Percentiles rank a stretch among this genome's conserved stretches.
Conservation (phyloP, 2,797 vertebrate genomes). For the Phataginus tricuspis region DNA sequence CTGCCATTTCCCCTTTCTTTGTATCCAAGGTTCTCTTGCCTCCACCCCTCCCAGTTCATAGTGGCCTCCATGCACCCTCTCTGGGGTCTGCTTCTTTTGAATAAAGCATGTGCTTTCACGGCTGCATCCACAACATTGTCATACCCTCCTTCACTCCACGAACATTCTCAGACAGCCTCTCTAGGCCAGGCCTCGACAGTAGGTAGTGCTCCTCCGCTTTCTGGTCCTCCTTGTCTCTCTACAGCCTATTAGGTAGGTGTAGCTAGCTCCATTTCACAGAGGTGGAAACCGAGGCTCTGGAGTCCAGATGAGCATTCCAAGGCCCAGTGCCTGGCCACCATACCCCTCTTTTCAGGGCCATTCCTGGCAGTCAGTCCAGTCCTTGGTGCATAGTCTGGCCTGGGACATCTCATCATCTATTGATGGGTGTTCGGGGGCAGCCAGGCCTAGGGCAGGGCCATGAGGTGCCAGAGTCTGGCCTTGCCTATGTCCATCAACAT, state of each 20-base stretch:
- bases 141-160: accelerated
- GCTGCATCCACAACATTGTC: accelerated
- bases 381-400: not conserved
- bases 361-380: not conserved
- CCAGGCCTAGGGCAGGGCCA: no score
- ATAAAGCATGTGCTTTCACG: not conserved
- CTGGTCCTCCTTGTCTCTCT: not conserved
- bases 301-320: not conserved
- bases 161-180: not conserved
- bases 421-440: not conserved
- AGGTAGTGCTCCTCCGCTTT: not conserved
- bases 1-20: not conserved
- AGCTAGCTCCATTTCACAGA: constrained; percentile 24
- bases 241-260: accelerated
- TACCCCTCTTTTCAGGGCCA: not conserved
- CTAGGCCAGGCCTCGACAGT: accelerated
- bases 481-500: accelerated
- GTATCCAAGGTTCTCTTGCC: not conserved
- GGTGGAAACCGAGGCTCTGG: not conserved
- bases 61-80: not conserved
- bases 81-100: not conserved
- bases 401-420: not conserved
- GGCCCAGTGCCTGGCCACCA: not conserved
- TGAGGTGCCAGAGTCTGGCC: not conserved
- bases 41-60: accelerated